Evolutionary conservation across 23 tunicate species (phyloP), one percentile per base, ranked within the genome.

Genomic region (Styela clava): DNA sequence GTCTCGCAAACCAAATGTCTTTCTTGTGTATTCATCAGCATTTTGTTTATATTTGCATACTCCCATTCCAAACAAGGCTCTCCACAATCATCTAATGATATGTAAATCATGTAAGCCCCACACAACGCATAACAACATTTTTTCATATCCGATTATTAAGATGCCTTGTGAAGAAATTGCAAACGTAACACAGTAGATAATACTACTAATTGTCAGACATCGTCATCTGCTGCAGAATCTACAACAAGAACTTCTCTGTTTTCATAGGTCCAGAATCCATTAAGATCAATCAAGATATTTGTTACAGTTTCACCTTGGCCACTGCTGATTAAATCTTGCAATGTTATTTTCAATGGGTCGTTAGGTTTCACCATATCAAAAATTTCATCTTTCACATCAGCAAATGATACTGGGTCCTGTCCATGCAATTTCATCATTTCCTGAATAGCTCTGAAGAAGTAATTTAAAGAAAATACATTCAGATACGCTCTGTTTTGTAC

Each of bases 231-330:
- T 34, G 82, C 89, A 25, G 88, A 65, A 34, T 95, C 99, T 23
- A 79, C 99, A 5, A 95, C 87, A 79, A 95, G 69, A 27, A 86
- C 91, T 86, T 95, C 99, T 29, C 99, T 79, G 69, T 95, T 95
- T 68, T 95, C 99, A 64, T 95, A 95, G 31, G 96, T 87, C 99
- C 99, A 95, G 74, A 95, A 95, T 9, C 96, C 99, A 79, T 95
- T 95, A 69, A 95, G 65, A 79, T 95, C 99, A 16, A 88, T 87
- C 9, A 95, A 62, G 31, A 95, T 95, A 63, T 90, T 90, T 35
- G 91, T 88, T 44, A 95, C 99, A 0, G 96, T 95, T 79, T 90
- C 99, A 62, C 99, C 99, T 81, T 95, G 99, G 31, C 99, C 96
- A 65, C 94, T 86, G 73, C 80, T 86, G 9, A 95, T 83, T 67